These are phyloP conservation scores for Gasterosteus nipponicus DNA, from an alignment of 2,113 vertebrate species.

Conservation along the genomic window DNA sequence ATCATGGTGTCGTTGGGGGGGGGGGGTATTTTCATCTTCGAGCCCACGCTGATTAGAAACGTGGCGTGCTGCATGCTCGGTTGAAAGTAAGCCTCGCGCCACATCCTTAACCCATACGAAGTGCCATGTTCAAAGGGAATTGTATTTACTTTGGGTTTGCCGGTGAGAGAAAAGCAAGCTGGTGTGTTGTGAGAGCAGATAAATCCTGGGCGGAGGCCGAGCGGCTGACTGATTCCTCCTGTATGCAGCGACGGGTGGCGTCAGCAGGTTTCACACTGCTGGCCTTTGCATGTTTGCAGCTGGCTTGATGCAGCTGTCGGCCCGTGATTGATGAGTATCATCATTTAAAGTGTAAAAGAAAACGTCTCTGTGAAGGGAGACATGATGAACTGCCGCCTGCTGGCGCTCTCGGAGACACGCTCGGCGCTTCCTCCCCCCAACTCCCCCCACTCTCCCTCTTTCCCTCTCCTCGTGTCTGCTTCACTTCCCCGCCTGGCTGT, in stretches of 20 bases:
- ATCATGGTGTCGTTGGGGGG: neutral
- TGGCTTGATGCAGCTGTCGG: slow-evolving; percentile 94
- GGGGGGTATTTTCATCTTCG: neutral
- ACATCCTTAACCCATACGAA: slow-evolving; percentile 32
- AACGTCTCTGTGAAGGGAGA: slow-evolving; percentile 91
- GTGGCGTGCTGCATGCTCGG: neutral
- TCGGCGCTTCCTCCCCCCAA: slow-evolving; percentile 75
- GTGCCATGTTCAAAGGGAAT: slow-evolving; percentile 65
- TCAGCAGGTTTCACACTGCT: slow-evolving; percentile 96
- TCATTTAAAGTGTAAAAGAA: slow-evolving; percentile 99
- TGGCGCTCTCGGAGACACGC: slow-evolving; percentile 84
- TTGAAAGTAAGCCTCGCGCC: slow-evolving; percentile 26
- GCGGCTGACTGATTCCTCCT: slow-evolving; percentile 83
- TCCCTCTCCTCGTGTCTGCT: slow-evolving; percentile 58
- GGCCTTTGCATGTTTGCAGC: slow-evolving; percentile 95
- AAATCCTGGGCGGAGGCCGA: slow-evolving; percentile 78
- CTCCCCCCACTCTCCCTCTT: slow-evolving; percentile 39
- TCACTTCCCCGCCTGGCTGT: slow-evolving; percentile 51
- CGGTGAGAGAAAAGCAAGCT: slow-evolving; percentile 66
- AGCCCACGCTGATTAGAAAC: neutral
- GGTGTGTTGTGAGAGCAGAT: slow-evolving; percentile 78
- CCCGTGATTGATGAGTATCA: slow-evolving; percentile 94
- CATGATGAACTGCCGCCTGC: slow-evolving; percentile 91
- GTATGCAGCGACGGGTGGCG: slow-evolving; percentile 86
- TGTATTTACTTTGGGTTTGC: slow-evolving; percentile 78